These are phyloP conservation scores for Falco columbarius DNA, from an alignment of 2,797 vertebrate species.

Conservation along the genomic window DNA sequence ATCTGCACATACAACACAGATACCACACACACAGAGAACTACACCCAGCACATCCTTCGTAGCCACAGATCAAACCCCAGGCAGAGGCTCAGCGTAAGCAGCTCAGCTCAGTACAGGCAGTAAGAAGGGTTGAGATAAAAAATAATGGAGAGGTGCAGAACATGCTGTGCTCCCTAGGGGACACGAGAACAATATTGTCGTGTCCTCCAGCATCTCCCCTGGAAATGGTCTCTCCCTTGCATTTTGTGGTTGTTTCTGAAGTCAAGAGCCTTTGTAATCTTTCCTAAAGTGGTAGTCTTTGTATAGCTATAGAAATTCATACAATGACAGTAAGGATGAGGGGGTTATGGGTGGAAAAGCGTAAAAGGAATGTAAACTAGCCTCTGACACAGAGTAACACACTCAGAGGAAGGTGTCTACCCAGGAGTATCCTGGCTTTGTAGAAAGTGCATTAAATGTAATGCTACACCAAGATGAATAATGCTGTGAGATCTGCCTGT, in stretches of 20 bases:
- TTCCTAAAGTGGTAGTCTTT: neutral
- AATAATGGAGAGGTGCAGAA: neutral
- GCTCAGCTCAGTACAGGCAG: neutral
- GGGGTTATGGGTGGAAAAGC: neutral
- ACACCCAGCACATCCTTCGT: neutral
- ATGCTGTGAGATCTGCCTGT: neutral
- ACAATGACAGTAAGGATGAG: neutral
- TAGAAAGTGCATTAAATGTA: neutral
- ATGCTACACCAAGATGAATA: neutral
- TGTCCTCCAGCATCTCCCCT: neutral
- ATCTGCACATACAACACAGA: rapidly evolving
- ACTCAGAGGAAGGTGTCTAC: neutral
- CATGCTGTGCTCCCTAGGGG: neutral
- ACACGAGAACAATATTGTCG: rapidly evolving
- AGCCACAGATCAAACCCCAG: neutral
- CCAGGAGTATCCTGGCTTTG: neutral
- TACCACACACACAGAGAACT: neutral
- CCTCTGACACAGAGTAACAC: neutral
- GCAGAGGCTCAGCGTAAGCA: neutral
- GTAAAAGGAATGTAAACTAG: neutral
- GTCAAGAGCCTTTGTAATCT: neutral
- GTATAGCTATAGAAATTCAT: neutral
- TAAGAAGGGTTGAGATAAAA: neutral
- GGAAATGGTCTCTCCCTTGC: neutral
- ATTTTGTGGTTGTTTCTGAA: neutral